Base-by-base conservation (phyloP, 2,113 vertebrate genomes). In the Odocoileus virginianus region DNA sequence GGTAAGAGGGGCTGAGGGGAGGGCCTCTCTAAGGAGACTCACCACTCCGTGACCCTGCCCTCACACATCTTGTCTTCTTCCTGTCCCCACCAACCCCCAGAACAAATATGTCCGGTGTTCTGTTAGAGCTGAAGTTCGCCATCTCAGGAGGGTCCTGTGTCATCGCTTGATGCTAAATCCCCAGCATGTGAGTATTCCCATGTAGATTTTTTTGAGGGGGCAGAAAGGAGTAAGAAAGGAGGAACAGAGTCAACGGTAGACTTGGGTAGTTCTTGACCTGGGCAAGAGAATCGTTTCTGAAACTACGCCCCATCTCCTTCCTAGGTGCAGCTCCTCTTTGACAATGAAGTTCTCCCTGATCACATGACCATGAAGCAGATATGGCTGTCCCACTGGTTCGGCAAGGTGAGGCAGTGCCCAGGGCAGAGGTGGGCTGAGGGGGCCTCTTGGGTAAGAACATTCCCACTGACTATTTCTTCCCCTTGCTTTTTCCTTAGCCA, bases 81-180 rank as follows among this genome's bases (percentile, higher is more conserved):
- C 76, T 9, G 1, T 0, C 88, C 1, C 8, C 98, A 99, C 40
- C 74, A 33, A 23, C 25, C 27, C 1, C 6, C 98, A 99, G 99
- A 99, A 99, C 98, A 99, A 99, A 97, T 99, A 99, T 47, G 99
- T 99, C 30, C 99, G 99, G 54, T 99, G 99, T 97, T 99, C 99
- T 0, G 99, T 99, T 50, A 99, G 99, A 97, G 99, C 99, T 0
- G 99, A 99, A 97, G 99, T 99, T 79, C 99, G 99, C 71, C 99
- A 99, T 98, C 99, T 99, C 97, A 98, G 99, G 93, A 99, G 99
- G 96, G 99, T 99, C 30, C 99, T 99, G 4, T 99, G 99, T 96
- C 99, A 99, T 98, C 99, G 99, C 19, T 98, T 99, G 50, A 99
- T 99, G 52, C 99, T 99, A 95, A 99, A 99, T 17, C 99, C 99